A percentile compares a stretch with the other conserved stretches of the same genome.
Evolutionary conservation across 2,888 invertebrate species (phyloP).

Genomic region (Pinctada fucata): DNA sequence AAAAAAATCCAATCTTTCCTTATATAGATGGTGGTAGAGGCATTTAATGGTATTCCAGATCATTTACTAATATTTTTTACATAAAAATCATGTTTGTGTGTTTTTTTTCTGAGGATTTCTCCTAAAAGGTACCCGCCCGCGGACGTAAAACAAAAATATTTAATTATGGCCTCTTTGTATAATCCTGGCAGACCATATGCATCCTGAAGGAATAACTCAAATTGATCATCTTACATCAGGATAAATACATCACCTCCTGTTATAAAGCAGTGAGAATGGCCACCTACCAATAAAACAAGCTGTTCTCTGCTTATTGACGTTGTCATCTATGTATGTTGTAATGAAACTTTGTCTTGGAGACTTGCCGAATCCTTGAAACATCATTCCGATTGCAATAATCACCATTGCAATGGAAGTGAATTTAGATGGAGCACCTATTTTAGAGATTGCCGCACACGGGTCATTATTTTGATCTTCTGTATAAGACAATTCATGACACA

Average conservation of each 20-base stretch:
- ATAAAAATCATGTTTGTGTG: too few relatives aligned
- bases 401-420: slow-evolving; percentile 42
- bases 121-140: too few relatives aligned
- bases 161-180: too few relatives aligned
- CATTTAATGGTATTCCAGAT: too few relatives aligned
- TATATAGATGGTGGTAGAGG: too few relatives aligned
- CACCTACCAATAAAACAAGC: slow-evolving; percentile 60
- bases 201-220: background rate
- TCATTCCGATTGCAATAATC: slow-evolving; percentile 59
- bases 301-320: slow-evolving; percentile 62
- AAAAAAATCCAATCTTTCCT: too few relatives aligned
- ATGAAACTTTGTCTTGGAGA: slow-evolving; percentile 58
- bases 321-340: slow-evolving; percentile 65
- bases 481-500: background rate
- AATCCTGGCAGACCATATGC: too few relatives aligned
- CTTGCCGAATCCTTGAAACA: slow-evolving; percentile 64
- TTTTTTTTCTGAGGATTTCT: too few relatives aligned
- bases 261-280: background rate
- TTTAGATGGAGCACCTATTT: slow-evolving; percentile 28
- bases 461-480: background rate
- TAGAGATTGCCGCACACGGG: background rate
- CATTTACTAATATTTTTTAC: too few relatives aligned
- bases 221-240: background rate
- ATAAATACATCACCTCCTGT: background rate
- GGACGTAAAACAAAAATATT: too few relatives aligned